Conservation (phyloP, 2,113 vertebrate genomes). For the Nerophis ophidion region DNA sequence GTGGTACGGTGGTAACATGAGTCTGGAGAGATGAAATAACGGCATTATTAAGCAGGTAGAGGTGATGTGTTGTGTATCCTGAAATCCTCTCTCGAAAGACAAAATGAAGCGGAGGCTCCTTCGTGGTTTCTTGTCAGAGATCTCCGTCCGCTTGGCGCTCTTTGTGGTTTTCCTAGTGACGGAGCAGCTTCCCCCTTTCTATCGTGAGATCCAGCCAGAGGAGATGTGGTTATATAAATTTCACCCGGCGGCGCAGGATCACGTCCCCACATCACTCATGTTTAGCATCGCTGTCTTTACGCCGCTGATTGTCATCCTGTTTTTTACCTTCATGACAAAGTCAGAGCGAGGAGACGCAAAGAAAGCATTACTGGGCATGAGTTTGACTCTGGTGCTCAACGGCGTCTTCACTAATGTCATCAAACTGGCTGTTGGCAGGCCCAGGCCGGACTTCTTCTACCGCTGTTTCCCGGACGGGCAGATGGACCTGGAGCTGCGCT, state of each 20-base stretch:
- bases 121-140: conserved; percentile 64
- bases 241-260: conserved; percentile 75
- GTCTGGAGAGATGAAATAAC: conserved; percentile 13
- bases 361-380: conserved; percentile 84
- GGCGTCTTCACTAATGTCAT: conserved; percentile 89
- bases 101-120: conserved; percentile 71
- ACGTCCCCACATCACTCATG: conserved; percentile 77
- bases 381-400: conserved; percentile 83
- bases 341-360: conserved; percentile 70
- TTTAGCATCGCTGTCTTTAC: conserved; percentile 80
- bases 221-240: conserved; percentile 92
- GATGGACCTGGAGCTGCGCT: conserved; percentile 72
- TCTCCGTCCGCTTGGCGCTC: conserved; percentile 65
- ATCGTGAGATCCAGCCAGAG: conserved; percentile 83
- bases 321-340: conserved; percentile 70
- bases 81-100: conserved; percentile 28
- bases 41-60: conserved; percentile 13
- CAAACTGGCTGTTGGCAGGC: conserved; percentile 89
- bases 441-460: conserved; percentile 89
- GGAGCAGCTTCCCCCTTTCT: conserved; percentile 82
- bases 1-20: conserved; percentile 2
- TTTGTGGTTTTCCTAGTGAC: conserved; percentile 71
- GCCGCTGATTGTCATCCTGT: conserved; percentile 75
- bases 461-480: conserved; percentile 91
- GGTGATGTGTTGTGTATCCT: conserved; percentile 53